A percentile compares a stretch with the other conserved stretches of the same genome.
These are phyloP conservation scores for Caenorhabditis briggsae DNA, from an alignment of 1,140 invertebrate species.

Conservation along the genomic window DNA sequence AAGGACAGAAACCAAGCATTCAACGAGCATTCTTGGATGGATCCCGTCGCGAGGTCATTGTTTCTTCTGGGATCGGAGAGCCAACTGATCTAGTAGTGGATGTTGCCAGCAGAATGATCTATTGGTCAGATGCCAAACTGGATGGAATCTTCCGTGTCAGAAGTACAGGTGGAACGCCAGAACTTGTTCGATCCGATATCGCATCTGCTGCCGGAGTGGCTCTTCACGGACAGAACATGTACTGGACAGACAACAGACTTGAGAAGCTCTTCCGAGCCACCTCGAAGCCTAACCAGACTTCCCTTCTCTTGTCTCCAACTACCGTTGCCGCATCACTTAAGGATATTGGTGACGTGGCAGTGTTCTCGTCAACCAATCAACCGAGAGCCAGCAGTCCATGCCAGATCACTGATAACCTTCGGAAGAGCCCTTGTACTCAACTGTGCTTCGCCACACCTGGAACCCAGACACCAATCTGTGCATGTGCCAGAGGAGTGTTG, in stretches of 20 bases:
- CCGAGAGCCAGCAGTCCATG: conserved; percentile 74
- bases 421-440: conserved; percentile 87
- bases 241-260: conserved; percentile 95
- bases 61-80: conserved; percentile 89
- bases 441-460: conserved; percentile 92
- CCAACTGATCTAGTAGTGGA: conserved; percentile 94
- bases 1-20: conserved; percentile 95
- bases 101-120: conserved; percentile 92
- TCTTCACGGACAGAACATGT: conserved; percentile 85
- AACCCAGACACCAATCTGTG: conserved; percentile 83
- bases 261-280: conserved; percentile 85
- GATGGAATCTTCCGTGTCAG: conserved; percentile 83
- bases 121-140: conserved; percentile 94
- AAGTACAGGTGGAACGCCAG: conserved; percentile 78
- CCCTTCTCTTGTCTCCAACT: conserved; percentile 73
- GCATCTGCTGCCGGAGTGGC: conserved; percentile 92
- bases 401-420: conserved; percentile 77
- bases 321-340: conserved; percentile 69
- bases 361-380: conserved; percentile 73
- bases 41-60: conserved; percentile 87
- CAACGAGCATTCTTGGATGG: conserved; percentile 90
- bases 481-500: conserved; percentile 86
- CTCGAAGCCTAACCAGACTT: conserved; percentile 84
- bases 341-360: conserved; percentile 70
- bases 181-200: conserved; percentile 87